Evolutionary conservation across 2,797 vertebrate genomes (phyloP).

Genomic region (Clangula hyemalis): DNA sequence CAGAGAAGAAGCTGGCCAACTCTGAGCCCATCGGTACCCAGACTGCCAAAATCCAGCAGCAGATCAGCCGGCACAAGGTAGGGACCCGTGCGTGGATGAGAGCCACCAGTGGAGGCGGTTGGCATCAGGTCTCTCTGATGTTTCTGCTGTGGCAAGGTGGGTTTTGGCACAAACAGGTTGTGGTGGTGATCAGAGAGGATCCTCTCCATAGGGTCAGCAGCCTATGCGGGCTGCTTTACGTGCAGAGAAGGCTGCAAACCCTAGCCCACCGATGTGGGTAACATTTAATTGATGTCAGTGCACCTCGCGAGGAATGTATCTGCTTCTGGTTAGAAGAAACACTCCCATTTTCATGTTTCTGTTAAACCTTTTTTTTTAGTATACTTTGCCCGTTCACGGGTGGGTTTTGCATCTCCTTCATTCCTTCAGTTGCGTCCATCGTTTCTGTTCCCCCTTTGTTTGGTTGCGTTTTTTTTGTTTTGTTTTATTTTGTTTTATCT

Average conservation of each 20-base stretch:
- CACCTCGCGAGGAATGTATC: rapidly evolving
- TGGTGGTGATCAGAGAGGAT: background rate
- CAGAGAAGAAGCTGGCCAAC: constrained; percentile 93
- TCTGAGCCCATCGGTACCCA: constrained; percentile 97
- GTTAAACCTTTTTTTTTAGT: background rate
- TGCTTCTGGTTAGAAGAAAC: background rate
- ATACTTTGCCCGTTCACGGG: background rate
- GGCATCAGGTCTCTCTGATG: background rate
- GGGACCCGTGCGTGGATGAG: background rate
- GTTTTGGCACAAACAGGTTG: rapidly evolving
- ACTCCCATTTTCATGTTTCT: background rate
- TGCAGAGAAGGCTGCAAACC: background rate
- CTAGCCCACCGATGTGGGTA: background rate
- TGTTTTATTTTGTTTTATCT: background rate
- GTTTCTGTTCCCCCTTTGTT: background rate
- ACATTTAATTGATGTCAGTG: background rate
- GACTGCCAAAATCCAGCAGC: constrained; percentile 95
- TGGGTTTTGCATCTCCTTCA: constrained; percentile 1
- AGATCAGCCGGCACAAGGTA: constrained; percentile 97
- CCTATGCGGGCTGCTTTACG: background rate
- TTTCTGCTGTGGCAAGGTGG: background rate
- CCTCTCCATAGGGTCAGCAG: too few relatives aligned
- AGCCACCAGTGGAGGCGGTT: background rate
- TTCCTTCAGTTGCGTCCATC: background rate
- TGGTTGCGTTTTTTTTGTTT: background rate